Base-by-base conservation (phyloP, 2,113 vertebrate species). In the Sardina pilchardus region DNA sequence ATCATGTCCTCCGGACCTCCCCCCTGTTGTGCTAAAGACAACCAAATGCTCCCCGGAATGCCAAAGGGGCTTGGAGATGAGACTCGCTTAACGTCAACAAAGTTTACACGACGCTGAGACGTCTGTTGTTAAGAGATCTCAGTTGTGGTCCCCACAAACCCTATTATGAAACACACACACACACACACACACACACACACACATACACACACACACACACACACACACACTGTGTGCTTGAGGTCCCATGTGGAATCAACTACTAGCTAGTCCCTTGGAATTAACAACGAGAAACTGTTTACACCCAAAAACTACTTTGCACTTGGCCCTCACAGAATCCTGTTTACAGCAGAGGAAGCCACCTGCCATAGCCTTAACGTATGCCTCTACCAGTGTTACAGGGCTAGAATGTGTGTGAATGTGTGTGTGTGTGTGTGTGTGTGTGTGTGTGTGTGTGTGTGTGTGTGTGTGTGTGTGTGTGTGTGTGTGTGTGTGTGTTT, bases 341-440 rank as follows among this genome's bases (percentile, higher is more conserved):
- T 86, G 89, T 90, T 90, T 90, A 89, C 88, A 87, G 86, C 86
- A 85, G 85, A 84, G 80, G 30, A 34, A 71, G 63, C 63, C 82
- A 86, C 85, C 86, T 90, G 88, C 87, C 86, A 83, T 83, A 87
- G 89, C 89, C 89, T 90, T 90, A 90, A 90, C 84, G 47, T 71
- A 71, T 34, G 85, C 85, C 50, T 71, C 63, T 47, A 86, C 88
- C 87, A 90, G 89, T 88, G 84, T 90, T 90, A 89, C 81, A 83
- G 89, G 89, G 88, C 86, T 86, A 86, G 89, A 87, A 85, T 83
- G 53, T 87, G 84, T 87, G 59, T 82, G 50, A 81, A 67, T 87
- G 81, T 83, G 78, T 71, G 59, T 87, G 47, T 81, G 86, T 89
- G 81, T 84, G 83, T 47, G 75, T 82, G 48, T 86, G 82, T 85